Evolutionary conservation across 2,888 invertebrate species (phyloP).

Genomic region (Mystacides longicornis): DNA sequence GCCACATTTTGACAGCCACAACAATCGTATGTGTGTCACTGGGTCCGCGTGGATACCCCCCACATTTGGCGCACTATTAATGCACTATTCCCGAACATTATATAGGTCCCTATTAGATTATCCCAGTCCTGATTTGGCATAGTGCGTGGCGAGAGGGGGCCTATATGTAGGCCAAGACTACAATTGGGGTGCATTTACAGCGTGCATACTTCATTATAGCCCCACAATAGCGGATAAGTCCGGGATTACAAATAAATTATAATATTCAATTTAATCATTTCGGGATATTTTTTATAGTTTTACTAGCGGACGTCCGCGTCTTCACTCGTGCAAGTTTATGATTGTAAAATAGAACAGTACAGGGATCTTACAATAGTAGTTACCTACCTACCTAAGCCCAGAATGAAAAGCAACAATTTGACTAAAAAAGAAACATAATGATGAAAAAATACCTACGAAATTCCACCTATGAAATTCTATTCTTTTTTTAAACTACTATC

Average conservation of each 20-base stretch:
- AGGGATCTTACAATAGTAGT: too few species aligned
- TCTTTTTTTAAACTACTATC: too few species aligned
- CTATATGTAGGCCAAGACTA: too few species aligned
- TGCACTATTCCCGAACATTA: not conserved
- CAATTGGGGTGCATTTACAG: not conserved
- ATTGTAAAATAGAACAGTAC: too few species aligned
- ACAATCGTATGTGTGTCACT: conserved; percentile 8
- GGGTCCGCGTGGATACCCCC: not conserved
- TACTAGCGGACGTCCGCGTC: not conserved
- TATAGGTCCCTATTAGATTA: too few species aligned
- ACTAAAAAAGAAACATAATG: too few species aligned
- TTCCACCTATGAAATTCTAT: too few species aligned
- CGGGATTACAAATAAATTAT: not conserved
- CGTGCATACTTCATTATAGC: not conserved
- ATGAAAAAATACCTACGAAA: too few species aligned
- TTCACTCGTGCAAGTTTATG: not conserved
- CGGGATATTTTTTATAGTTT: not conserved
- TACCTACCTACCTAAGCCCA: not conserved
- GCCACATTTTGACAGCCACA: not conserved
- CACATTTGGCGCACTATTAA: not conserved
- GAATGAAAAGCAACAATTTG: too few species aligned
- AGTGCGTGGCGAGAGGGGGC: not conserved
- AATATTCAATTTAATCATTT: not conserved
- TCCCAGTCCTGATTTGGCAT: not conserved
- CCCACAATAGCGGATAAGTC: not conserved